Evolutionary conservation across 2,888 invertebrate genomes (phyloP).

Genomic region (Prosopocoilus inquinatus): DNA sequence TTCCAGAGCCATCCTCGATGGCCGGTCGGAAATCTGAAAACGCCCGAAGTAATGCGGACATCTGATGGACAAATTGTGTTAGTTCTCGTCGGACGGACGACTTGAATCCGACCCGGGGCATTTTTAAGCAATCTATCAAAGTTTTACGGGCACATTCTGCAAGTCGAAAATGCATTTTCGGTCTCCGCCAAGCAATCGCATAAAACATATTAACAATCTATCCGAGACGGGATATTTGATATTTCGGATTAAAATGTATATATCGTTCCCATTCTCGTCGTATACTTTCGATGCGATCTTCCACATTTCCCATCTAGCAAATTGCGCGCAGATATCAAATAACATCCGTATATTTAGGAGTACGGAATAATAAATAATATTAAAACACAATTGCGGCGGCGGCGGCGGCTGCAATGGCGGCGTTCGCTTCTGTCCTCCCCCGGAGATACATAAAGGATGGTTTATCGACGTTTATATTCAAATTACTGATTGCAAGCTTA

Average conservation of each 20-base stretch:
- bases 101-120: neutral
- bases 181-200: neutral
- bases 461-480: slow-evolving; percentile 1
- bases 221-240: slow-evolving; percentile 2
- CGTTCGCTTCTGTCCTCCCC: neutral
- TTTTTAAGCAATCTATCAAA: slow-evolving; percentile 1
- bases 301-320: neutral
- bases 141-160: slow-evolving; percentile 4
- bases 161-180: slow-evolving; percentile 4
- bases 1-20: slow-evolving; percentile 34
- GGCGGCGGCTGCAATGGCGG: neutral
- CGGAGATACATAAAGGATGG: neutral
- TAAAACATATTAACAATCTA: slow-evolving; percentile 3
- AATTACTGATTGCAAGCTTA: neutral
- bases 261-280: neutral
- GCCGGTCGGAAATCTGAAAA: slow-evolving; percentile 37
- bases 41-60: slow-evolving; percentile 38
- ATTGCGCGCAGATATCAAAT: slow-evolving; percentile 1
- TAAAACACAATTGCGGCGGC: neutral
- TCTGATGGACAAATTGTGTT: slow-evolving; percentile 45
- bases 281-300: neutral
- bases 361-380: neutral
- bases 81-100: slow-evolving; percentile 19
- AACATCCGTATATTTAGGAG: slow-evolving; percentile 1
- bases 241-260: slow-evolving; percentile 2